A percentile compares a stretch with the other conserved stretches of the same genome.
Evolutionary conservation across 2,113 vertebrate genomes (phyloP).

Genomic region (Tenrec ecaudatus): DNA sequence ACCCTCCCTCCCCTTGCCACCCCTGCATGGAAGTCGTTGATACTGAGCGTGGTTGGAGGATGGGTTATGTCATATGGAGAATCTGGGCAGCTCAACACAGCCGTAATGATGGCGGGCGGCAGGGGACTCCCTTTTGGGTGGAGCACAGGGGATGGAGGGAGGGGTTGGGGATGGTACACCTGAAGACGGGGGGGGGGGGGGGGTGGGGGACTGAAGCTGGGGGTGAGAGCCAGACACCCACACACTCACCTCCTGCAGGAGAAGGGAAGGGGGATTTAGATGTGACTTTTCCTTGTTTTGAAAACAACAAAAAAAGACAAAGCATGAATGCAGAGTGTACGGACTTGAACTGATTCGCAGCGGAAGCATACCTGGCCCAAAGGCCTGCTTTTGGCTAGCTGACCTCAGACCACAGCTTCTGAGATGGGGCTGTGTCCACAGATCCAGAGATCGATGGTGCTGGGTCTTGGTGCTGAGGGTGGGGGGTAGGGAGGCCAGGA

Average conservation of each 20-base stretch:
- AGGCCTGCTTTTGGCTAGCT: conserved; percentile 72
- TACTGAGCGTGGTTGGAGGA: conserved; percentile 77
- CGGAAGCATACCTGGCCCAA: conserved; percentile 71
- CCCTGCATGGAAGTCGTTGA: conserved; percentile 70
- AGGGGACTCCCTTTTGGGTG: conserved; percentile 67
- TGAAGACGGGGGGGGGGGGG: conserved; percentile 66
- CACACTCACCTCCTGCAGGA: conserved; percentile 87
- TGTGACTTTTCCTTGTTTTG: conserved; percentile 78
- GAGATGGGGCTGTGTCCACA: background rate
- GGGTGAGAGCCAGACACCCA: conserved; percentile 71
- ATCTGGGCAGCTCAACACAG: conserved; percentile 68
- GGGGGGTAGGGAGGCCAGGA: background rate
- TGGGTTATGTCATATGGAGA: conserved; percentile 83
- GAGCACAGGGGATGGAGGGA: conserved; percentile 79
- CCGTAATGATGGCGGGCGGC: conserved; percentile 74
- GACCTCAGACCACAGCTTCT: conserved; percentile 59
- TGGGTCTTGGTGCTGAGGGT: background rate
- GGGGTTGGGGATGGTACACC: conserved; percentile 71
- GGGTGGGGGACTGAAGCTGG: conserved; percentile 63
- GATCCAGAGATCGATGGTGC: background rate
- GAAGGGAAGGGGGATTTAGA: conserved; percentile 83
- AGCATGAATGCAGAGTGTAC: conserved; percentile 84
- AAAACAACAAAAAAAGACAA: conserved; percentile 81
- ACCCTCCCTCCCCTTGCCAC: background rate
- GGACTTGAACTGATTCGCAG: conserved; percentile 70